phyloP scores from a whole-genome alignment of 2,797 vertebrate species.

The Alosa sapidissima region DNA sequence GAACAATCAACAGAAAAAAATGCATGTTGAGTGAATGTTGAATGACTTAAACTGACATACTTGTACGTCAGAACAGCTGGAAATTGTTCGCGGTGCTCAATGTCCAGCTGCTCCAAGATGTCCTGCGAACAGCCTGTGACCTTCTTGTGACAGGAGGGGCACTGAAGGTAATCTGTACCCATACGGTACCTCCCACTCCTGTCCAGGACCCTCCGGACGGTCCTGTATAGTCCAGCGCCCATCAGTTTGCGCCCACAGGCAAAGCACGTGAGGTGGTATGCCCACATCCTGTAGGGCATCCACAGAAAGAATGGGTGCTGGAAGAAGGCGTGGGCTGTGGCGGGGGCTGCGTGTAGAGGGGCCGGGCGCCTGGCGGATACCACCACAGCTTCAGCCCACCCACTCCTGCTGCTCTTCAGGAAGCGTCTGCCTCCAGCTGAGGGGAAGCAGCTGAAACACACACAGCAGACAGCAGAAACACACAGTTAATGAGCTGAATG shows the following conservation, averaged over 20 bases:
- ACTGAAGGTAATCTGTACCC: slow-evolving; percentile 33
- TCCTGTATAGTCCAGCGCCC: slow-evolving; percentile 17
- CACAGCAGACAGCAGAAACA: not conserved
- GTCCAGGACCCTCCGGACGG: slow-evolving; percentile 26
- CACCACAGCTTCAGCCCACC: not conserved
- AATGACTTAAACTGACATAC: not conserved
- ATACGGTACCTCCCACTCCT: slow-evolving; percentile 38
- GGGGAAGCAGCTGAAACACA: not conserved
- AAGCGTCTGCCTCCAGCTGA: not conserved
- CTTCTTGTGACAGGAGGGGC: slow-evolving; percentile 23
- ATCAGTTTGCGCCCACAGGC: slow-evolving; percentile 22
- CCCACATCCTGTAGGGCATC: slow-evolving; percentile 36
- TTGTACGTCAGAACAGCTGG: slow-evolving; percentile 24
- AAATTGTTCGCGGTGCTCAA: slow-evolving; percentile 29
- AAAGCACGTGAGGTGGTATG: slow-evolving; percentile 13
- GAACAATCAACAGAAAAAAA: too few species aligned
- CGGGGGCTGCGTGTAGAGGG: not conserved
- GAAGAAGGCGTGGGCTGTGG: slow-evolving; percentile 25
- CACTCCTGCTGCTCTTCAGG: not conserved
- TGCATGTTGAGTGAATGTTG: too few species aligned
- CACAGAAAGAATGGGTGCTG: slow-evolving; percentile 37
- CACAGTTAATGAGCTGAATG: too few species aligned
- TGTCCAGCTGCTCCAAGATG: slow-evolving; percentile 38
- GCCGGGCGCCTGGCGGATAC: not conserved
- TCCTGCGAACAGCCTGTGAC: slow-evolving; percentile 31